Conservation (phyloP, 2,797 vertebrate genomes). For the Acanthornis magna region DNA sequence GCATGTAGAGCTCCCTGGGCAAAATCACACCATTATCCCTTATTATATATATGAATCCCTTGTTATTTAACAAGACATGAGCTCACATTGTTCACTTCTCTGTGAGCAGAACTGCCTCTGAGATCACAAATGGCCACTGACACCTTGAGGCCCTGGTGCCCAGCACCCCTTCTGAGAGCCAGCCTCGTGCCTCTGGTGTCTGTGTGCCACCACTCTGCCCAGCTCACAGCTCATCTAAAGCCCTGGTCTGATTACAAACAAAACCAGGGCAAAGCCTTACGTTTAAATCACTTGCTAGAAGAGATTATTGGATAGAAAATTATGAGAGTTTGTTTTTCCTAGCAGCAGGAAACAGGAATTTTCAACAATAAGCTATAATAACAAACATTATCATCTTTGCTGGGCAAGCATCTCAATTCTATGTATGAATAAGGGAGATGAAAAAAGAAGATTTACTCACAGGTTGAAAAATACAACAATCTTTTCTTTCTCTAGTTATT, state of each 20-base stretch:
- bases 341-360: neutral
- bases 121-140: neutral
- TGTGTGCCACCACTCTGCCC: neutral
- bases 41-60: neutral
- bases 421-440: neutral
- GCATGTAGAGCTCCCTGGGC: neutral
- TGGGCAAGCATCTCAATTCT: neutral
- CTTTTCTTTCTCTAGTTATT: neutral
- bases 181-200: fast-evolving
- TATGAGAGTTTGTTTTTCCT: neutral
- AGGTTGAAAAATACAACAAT: neutral
- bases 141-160: neutral
- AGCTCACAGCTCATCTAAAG: neutral
- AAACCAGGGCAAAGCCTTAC: neutral
- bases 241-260: neutral
- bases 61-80: neutral
- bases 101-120: neutral
- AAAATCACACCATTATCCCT: neutral
- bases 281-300: neutral
- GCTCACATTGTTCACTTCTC: neutral
- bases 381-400: neutral
- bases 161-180: neutral
- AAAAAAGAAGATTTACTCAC: neutral
- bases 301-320: neutral
- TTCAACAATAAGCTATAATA: neutral